phyloP scores from a whole-genome alignment of 2,113 vertebrate species.

The Gallinago jamesoni region DNA sequence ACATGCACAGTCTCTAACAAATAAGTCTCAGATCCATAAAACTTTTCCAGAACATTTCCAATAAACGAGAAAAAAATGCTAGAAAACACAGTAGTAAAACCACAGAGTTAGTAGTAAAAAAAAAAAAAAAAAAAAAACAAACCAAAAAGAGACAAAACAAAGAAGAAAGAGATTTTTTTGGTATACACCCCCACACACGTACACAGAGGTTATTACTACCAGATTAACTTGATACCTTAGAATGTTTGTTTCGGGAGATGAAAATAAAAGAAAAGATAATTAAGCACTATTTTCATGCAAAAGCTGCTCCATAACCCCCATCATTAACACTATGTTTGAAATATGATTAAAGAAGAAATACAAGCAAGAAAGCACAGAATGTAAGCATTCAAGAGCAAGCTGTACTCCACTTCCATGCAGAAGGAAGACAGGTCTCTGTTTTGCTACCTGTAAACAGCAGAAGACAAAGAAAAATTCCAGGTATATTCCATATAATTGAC shows the following conservation, averaged over 20 bases:
- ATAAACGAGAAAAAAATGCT: background rate
- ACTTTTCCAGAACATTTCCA: background rate
- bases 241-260: background rate
- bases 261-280: background rate
- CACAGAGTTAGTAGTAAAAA: background rate
- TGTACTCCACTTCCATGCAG: background rate
- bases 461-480: background rate
- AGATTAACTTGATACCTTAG: background rate
- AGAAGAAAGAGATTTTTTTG: slow-evolving; percentile 9
- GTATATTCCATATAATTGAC: background rate
- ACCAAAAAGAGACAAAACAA: background rate
- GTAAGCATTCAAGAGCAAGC: background rate
- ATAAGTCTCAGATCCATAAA: background rate
- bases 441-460: background rate
- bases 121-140: background rate
- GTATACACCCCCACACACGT: background rate
- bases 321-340: background rate
- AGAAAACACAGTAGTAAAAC: background rate
- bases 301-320: background rate
- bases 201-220: background rate
- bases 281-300: background rate
- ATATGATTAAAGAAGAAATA: background rate
- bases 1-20: background rate
- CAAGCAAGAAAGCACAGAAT: background rate
- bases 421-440: background rate